Evolutionary conservation across 2,888 invertebrate genomes (phyloP).

Genomic region (Andrena chrysosceles): DNA sequence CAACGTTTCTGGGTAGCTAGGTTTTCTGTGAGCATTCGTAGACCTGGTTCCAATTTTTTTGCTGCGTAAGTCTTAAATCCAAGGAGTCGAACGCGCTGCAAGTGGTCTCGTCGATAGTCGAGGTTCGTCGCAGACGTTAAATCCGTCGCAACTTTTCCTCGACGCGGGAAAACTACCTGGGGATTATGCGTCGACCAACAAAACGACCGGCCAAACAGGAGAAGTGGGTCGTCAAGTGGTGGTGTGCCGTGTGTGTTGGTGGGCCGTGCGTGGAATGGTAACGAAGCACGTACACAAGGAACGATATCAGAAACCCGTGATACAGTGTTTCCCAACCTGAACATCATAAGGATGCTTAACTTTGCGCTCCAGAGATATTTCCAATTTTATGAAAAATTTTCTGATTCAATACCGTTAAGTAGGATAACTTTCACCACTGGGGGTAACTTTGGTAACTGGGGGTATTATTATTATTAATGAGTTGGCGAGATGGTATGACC

Average conservation of each 20-base stretch:
- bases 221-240: conserved; percentile 62
- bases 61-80: neutral
- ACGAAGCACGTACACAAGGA: conserved; percentile 61
- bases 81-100: neutral
- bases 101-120: neutral
- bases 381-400: too few species aligned
- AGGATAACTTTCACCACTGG: too few species aligned
- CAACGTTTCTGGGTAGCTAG: neutral
- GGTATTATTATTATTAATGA: too few species aligned
- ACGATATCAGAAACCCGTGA: conserved; percentile 57
- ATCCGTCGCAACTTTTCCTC: conserved; percentile 47
- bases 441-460: too few species aligned
- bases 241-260: conserved; percentile 32
- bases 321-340: conserved; percentile 42
- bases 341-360: neutral
- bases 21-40: neutral
- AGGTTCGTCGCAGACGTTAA: neutral
- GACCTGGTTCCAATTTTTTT: neutral
- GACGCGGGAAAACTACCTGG: conserved; percentile 49
- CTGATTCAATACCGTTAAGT: too few species aligned
- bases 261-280: conserved; percentile 63
- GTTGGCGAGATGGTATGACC: too few species aligned
- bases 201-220: conserved; percentile 47
- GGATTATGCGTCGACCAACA: conserved; percentile 48
- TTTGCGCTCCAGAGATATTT: neutral